Conservation (phyloP, 2,797 vertebrate species). For the Eulemur coronatus region DNA sequence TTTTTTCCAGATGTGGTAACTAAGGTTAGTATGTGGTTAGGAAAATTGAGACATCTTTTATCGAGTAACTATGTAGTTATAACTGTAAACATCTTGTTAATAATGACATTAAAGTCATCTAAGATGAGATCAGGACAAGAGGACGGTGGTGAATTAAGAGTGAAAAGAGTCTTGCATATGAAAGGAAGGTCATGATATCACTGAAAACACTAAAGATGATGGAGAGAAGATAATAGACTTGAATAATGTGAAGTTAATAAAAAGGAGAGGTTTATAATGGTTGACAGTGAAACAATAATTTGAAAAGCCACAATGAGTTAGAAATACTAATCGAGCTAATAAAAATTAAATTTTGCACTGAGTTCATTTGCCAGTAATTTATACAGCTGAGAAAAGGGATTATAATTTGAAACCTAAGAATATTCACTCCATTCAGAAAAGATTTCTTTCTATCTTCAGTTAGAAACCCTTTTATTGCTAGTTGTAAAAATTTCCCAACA, state of each 20-base stretch:
- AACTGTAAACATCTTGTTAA: not conserved
- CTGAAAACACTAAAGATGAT: not conserved
- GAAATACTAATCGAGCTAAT: not conserved
- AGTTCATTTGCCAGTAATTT: not conserved
- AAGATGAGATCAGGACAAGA: not conserved
- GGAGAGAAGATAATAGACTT: not conserved
- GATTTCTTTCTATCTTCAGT: not conserved
- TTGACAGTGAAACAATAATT: not conserved
- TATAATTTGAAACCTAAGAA: not conserved
- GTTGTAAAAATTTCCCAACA: not conserved
- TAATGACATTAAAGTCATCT: not conserved
- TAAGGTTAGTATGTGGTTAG: not conserved
- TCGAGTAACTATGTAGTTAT: not conserved
- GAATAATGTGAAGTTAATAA: not conserved
- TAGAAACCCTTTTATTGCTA: not conserved
- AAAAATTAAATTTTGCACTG: not conserved
- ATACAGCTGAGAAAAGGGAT: not conserved
- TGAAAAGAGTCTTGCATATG: not conserved
- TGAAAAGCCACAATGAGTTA: not conserved
- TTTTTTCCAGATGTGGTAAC: not conserved
- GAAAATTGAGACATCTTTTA: not conserved
- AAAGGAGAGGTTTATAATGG: not conserved
- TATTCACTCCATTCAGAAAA: not conserved
- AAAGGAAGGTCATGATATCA: not conserved
- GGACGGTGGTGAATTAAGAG: not conserved